A percentile compares a stretch with the other conserved stretches of the same genome.
phyloP scores from a whole-genome alignment of 2,888 invertebrate genomes.

The Drosophila eohydei region DNA sequence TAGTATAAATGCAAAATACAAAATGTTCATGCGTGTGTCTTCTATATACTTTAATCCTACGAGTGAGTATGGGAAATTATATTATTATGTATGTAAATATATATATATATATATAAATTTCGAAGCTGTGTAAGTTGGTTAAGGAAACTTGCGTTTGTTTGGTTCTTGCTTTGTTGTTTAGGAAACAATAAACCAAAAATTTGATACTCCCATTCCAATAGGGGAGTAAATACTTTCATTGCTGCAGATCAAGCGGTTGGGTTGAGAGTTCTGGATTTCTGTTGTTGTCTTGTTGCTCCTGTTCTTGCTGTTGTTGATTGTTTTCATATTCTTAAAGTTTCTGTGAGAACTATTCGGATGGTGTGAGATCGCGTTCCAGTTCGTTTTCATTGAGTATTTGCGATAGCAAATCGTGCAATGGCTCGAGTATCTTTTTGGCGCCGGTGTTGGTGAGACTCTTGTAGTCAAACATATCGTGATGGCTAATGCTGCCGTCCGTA shows the following conservation, averaged over 20 bases:
- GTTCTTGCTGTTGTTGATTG: neutral
- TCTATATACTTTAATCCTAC: conserved; percentile 44
- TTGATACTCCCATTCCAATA: conserved; percentile 27
- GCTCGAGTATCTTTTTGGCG: conserved; percentile 94
- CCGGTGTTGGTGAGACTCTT: conserved; percentile 94
- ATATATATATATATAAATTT: neutral
- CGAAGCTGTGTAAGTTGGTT: conserved; percentile 40
- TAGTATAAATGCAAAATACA: conserved; percentile 64
- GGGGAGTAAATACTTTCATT: conserved; percentile 52
- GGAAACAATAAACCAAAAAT: conserved; percentile 16
- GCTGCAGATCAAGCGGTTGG: conserved; percentile 39
- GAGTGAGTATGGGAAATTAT: conserved; percentile 20
- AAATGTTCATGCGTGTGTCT: conserved; percentile 46
- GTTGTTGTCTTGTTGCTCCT: neutral
- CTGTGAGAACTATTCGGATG: conserved; percentile 87
- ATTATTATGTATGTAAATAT: conserved; percentile 3
- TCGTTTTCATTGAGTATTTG: conserved; percentile 92
- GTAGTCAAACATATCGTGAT: conserved; percentile 97
- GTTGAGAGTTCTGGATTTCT: conserved; percentile 35
- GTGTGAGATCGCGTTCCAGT: conserved; percentile 90
- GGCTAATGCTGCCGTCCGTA: conserved; percentile 92
- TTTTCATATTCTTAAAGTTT: neutral
- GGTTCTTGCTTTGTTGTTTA: conserved; percentile 17
- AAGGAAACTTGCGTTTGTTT: conserved; percentile 59
- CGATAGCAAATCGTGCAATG: conserved; percentile 91